Conservation (phyloP, 2,888 invertebrate genomes). For the Scaeva pyrastri region DNA sequence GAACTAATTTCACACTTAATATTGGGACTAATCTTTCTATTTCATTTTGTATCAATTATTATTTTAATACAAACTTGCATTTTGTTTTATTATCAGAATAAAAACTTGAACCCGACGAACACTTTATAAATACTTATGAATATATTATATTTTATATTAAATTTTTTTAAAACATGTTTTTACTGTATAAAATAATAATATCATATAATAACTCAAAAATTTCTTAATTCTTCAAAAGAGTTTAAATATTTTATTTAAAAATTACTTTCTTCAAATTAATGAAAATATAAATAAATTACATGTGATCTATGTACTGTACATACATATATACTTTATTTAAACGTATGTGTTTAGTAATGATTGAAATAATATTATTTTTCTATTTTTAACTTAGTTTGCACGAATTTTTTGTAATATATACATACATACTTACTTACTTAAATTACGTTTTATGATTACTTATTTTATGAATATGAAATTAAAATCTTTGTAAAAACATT, state of each 20-base stretch:
- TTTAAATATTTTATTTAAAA: conserved; percentile 47
- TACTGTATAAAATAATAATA: too few species aligned
- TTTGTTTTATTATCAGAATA: conserved; percentile 75
- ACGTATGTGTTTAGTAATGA: conserved; percentile 57
- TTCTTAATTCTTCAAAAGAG: conserved; percentile 65
- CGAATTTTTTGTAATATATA: too few species aligned
- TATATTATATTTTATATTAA: conserved; percentile 65
- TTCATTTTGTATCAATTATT: conserved; percentile 56
- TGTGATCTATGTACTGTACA: neutral
- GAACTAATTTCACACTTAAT: conserved; percentile 29
- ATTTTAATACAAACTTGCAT: conserved; percentile 62
- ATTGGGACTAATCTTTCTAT: conserved; percentile 67
- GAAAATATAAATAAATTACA: neutral
- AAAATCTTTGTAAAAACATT: too few species aligned
- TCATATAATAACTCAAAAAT: conserved; percentile 58
- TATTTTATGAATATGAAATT: too few species aligned
- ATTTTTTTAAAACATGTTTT: conserved; percentile 65
- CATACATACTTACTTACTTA: too few species aligned
- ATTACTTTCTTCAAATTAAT: neutral
- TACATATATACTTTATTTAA: conserved; percentile 40
- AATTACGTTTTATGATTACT: too few species aligned
- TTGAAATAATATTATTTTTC: conserved; percentile 37
- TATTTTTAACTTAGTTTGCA: conserved; percentile 56
- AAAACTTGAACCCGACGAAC: conserved; percentile 84
- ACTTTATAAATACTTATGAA: conserved; percentile 79